These are phyloP conservation scores for Sphaeridia pumilis DNA, from an alignment of 2,888 invertebrate genomes.

Conservation along the genomic window DNA sequence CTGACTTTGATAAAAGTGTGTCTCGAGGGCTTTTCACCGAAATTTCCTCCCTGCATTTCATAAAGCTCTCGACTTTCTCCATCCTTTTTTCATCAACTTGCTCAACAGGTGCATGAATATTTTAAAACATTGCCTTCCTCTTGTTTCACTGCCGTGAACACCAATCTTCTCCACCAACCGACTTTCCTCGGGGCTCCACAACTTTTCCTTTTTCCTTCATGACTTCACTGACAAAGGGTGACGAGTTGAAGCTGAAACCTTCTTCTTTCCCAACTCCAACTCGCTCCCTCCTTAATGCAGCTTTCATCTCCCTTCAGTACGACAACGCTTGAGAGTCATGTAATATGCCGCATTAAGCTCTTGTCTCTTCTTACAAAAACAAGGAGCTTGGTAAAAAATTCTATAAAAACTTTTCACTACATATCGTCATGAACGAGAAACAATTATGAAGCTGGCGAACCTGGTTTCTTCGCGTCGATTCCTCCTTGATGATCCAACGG, in stretches of 20 bases:
- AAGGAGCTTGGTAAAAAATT: no score
- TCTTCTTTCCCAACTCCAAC: no score
- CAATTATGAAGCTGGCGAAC: no score
- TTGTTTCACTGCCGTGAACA: background rate
- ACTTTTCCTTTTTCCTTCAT: background rate
- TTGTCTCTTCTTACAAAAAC: no score
- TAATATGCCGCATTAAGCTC: no score
- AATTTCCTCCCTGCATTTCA: background rate
- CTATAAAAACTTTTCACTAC: background rate
- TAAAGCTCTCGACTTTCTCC: background rate
- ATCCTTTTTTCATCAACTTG: background rate
- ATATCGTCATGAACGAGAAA: background rate
- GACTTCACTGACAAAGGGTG: no score
- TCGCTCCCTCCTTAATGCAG: no score
- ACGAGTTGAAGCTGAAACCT: no score
- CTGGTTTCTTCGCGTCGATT: background rate
- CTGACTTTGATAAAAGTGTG: background rate
- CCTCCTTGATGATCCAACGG: background rate
- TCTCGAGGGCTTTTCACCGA: background rate
- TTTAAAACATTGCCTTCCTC: background rate
- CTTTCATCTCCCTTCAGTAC: no score
- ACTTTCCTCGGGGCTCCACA: background rate
- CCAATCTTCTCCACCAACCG: background rate
- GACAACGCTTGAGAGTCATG: no score
- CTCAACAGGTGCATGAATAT: slow-evolving; percentile 4